Conservation (phyloP, 37 sponge, comb jelly and placozoan species). For the Halisarca cf. caerulea region DNA sequence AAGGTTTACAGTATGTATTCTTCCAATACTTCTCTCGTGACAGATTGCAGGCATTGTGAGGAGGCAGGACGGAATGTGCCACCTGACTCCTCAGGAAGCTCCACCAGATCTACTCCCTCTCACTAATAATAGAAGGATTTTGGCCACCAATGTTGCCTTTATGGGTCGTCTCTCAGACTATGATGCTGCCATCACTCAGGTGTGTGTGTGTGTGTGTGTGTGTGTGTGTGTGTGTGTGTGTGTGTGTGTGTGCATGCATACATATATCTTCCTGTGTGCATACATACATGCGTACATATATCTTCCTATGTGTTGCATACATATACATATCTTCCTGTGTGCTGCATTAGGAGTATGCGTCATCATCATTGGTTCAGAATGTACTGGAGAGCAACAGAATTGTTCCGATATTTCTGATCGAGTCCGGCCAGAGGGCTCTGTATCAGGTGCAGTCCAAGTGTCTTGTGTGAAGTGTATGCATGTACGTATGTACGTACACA, state of each 20-base stretch:
- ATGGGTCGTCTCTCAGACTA: too few relatives aligned
- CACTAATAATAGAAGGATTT: too few relatives aligned
- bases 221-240: too few relatives aligned
- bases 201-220: too few relatives aligned
- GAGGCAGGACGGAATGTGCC: neutral
- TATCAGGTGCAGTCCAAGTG: neutral
- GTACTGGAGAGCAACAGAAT: neutral
- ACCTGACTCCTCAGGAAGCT: neutral
- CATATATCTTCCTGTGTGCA: neutral
- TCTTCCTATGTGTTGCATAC: neutral
- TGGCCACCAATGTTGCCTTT: too few relatives aligned
- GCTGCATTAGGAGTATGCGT: conserved; percentile 8
- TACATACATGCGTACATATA: neutral
- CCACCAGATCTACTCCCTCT: neutral
- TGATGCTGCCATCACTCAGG: too few relatives aligned
- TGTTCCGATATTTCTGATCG: conserved; percentile 1
- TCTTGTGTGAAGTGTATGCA: neutral
- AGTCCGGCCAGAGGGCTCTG: neutral
- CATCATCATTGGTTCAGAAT: conserved; percentile 15
- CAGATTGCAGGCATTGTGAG: conserved; percentile 6
- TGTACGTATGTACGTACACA: neutral
- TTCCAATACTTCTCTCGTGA: neutral
- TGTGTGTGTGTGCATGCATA: too few relatives aligned
- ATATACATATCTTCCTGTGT: neutral
- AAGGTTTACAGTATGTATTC: too few relatives aligned